Evolutionary conservation across 1,140 invertebrate species (phyloP).

Genomic region (Heliconius melpomene): DNA sequence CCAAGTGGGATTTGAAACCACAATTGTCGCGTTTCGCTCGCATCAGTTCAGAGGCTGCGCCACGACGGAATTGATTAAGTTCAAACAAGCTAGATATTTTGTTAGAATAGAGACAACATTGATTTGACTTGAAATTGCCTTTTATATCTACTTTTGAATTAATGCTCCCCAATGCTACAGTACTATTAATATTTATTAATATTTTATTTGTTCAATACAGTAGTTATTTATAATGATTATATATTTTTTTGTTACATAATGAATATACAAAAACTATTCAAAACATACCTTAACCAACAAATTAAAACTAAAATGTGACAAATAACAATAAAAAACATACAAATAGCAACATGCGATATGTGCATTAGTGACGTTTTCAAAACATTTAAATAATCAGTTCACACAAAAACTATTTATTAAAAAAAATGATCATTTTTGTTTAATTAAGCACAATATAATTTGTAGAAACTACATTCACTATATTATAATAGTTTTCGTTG

Average conservation of each 20-base stretch:
- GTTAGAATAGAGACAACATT: too few relatives aligned
- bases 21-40: too few relatives aligned
- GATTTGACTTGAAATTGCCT: too few relatives aligned
- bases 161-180: too few relatives aligned
- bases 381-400: not conserved
- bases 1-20: too few relatives aligned
- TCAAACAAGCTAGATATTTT: too few relatives aligned
- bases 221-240: not conserved
- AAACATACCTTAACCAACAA: not conserved
- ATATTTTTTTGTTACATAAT: not conserved
- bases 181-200: too few relatives aligned
- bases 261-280: not conserved
- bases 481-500: not conserved
- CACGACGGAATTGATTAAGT: too few relatives aligned
- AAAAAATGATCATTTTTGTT: not conserved
- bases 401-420: not conserved
- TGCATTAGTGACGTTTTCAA: constrained; percentile 1
- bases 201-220: too few relatives aligned
- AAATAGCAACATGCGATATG: not conserved
- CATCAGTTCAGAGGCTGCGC: too few relatives aligned
- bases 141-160: too few relatives aligned
- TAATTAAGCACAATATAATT: not conserved
- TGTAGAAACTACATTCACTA: not conserved
- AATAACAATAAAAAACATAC: not conserved
- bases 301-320: not conserved